These are phyloP conservation scores for Suillia variegata DNA, from an alignment of 2,888 invertebrate species.

Conservation along the genomic window DNA sequence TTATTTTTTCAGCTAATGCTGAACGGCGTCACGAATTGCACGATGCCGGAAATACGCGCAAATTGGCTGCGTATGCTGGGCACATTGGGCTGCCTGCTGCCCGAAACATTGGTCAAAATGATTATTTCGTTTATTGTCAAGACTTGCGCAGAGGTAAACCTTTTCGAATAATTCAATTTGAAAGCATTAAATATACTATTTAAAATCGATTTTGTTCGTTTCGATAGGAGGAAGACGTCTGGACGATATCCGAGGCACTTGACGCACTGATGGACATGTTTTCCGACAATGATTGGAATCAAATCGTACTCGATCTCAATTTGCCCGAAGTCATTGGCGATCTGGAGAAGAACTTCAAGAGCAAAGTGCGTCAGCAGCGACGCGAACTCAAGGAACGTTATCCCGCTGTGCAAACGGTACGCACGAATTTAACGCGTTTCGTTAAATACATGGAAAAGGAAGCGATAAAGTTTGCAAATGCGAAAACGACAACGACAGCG, in stretches of 20 bases:
- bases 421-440: constrained; percentile 71
- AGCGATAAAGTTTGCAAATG: constrained; percentile 22
- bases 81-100: constrained; percentile 63
- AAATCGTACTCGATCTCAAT: constrained; percentile 68
- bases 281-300: constrained; percentile 76
- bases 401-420: constrained; percentile 70
- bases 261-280: constrained; percentile 80
- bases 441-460: constrained; percentile 65
- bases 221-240: constrained; percentile 71
- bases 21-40: constrained; percentile 64
- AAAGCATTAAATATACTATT: not conserved
- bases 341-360: constrained; percentile 68
- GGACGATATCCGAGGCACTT: constrained; percentile 76
- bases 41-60: constrained; percentile 64
- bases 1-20: constrained; percentile 61
- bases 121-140: constrained; percentile 70
- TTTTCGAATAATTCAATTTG: not conserved
- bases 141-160: constrained; percentile 52
- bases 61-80: constrained; percentile 68
- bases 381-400: constrained; percentile 69
- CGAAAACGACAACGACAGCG: too few species aligned
- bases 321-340: constrained; percentile 68
- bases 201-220: too few species aligned
- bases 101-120: constrained; percentile 48
- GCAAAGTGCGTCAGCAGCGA: constrained; percentile 72